A percentile compares a stretch with the other conserved stretches of the same genome.
Conservation (phyloP, 2,888 invertebrate species). For the Chymomyza amoena region DNA sequence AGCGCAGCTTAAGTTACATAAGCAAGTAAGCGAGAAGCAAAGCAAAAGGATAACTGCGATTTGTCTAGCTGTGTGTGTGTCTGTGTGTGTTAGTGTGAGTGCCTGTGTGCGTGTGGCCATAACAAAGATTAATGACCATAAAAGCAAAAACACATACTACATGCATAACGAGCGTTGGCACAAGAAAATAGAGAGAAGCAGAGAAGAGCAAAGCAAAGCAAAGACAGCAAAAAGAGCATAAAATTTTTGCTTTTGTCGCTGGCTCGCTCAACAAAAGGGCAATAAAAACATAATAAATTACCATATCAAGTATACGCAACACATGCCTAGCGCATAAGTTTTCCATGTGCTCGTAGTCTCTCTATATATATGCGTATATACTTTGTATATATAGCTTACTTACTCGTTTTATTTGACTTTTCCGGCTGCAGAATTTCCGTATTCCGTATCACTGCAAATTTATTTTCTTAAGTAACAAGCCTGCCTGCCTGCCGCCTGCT, state of each 20-base stretch:
- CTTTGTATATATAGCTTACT: background rate
- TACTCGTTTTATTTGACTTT: background rate
- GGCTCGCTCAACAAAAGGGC: constrained; percentile 56
- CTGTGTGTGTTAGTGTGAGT: constrained; percentile 12
- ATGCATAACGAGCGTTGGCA: constrained; percentile 58
- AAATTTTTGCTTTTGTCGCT: background rate
- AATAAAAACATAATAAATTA: constrained; percentile 76
- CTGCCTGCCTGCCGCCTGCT: background rate
- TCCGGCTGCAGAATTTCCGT: constrained; percentile 55
- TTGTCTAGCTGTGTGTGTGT: constrained; percentile 28
- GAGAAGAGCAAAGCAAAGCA: constrained; percentile 6
- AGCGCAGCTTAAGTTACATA: constrained; percentile 63
- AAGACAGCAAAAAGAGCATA: background rate
- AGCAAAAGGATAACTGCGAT: constrained; percentile 59
- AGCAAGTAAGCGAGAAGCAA: background rate
- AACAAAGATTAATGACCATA: constrained; percentile 75
- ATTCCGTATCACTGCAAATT: constrained; percentile 49
- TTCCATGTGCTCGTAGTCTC: background rate
- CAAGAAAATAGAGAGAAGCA: constrained; percentile 12
- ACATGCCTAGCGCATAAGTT: background rate
- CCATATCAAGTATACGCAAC: constrained; percentile 72
- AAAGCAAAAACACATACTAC: constrained; percentile 29
- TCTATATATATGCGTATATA: background rate
- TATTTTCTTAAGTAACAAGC: background rate
- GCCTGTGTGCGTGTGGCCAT: constrained; percentile 48